A percentile compares a stretch with the other conserved stretches of the same genome.
phyloP scores from a whole-genome alignment of 2,888 invertebrate genomes.

The Eupithecia exiguata region DNA sequence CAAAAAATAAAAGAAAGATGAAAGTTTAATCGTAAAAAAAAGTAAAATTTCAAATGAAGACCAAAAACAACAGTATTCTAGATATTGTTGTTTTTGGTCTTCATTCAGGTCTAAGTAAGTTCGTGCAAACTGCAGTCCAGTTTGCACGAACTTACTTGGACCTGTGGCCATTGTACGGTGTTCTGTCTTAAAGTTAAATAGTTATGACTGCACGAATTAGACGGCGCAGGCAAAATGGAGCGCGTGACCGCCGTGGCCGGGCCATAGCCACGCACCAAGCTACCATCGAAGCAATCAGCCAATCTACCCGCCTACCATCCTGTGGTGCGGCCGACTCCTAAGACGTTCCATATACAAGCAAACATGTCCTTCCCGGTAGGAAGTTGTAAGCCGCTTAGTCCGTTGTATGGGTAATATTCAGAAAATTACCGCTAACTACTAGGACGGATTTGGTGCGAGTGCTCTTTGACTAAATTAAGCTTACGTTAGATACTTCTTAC shows the following conservation, averaged over 20 bases:
- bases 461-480: slow-evolving; percentile 20
- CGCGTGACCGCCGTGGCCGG: too few species aligned
- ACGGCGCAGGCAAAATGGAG: too few species aligned
- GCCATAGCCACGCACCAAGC: background rate
- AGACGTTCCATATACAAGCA: slow-evolving; percentile 42
- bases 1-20: background rate
- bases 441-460: slow-evolving; percentile 34
- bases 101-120: too few species aligned
- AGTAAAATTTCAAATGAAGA: too few species aligned
- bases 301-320: background rate
- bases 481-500: slow-evolving; percentile 9
- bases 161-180: too few species aligned
- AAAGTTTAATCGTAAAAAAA: background rate
- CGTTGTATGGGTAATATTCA: slow-evolving; percentile 69
- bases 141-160: too few species aligned
- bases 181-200: too few species aligned
- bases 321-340: background rate
- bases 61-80: too few species aligned
- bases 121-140: too few species aligned
- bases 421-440: slow-evolving; percentile 73
- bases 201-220: too few species aligned
- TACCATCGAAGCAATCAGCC: background rate
- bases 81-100: too few species aligned
- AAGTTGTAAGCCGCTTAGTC: slow-evolving; percentile 80
- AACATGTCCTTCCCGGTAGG: slow-evolving; percentile 66